phyloP scores from a whole-genome alignment of 2,888 invertebrate species.

The Tetragonula carbonaria region DNA sequence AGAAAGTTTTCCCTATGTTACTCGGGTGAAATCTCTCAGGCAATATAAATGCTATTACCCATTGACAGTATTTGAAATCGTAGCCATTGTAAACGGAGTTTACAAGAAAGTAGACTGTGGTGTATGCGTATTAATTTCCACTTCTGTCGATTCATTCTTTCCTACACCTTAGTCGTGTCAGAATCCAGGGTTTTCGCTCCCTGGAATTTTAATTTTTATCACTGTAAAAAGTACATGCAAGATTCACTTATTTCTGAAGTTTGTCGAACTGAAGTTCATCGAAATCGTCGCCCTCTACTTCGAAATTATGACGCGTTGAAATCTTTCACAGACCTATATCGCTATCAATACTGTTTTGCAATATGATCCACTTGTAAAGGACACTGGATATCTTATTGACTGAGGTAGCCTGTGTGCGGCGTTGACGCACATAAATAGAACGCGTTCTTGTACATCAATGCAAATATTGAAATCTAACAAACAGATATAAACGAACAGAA shows the following conservation, averaged over 20 bases:
- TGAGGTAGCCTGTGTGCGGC: conserved; percentile 32
- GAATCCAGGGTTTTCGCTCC: not conserved
- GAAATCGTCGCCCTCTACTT: not conserved
- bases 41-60: conserved; percentile 36
- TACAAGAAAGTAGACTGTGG: conserved; percentile 27
- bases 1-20: conserved; percentile 45
- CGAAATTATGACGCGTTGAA: conserved; percentile 17
- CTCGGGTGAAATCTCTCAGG: conserved; percentile 49
- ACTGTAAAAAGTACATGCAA: not conserved
- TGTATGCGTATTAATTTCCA: conserved; percentile 12
- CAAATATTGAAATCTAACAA: not conserved
- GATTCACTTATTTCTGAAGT: not conserved
- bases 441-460: conserved; percentile 13
- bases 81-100: conserved; percentile 22
- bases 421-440: conserved; percentile 59
- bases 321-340: conserved; percentile 39
- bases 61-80: conserved; percentile 41
- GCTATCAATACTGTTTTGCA: conserved; percentile 50
- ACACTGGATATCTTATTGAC: conserved; percentile 61
- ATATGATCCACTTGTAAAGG: conserved; percentile 66
- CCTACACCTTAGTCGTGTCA: too few relatives aligned
- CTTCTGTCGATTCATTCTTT: not conserved
- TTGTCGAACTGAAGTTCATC: conserved; percentile 4
- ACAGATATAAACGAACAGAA: not conserved
- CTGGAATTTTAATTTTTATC: not conserved